Percentiles rank a stretch among this genome's conserved stretches.
These are phyloP conservation scores for Drosophila tani DNA, from an alignment of 1,140 invertebrate species.

Conservation along the genomic window DNA sequence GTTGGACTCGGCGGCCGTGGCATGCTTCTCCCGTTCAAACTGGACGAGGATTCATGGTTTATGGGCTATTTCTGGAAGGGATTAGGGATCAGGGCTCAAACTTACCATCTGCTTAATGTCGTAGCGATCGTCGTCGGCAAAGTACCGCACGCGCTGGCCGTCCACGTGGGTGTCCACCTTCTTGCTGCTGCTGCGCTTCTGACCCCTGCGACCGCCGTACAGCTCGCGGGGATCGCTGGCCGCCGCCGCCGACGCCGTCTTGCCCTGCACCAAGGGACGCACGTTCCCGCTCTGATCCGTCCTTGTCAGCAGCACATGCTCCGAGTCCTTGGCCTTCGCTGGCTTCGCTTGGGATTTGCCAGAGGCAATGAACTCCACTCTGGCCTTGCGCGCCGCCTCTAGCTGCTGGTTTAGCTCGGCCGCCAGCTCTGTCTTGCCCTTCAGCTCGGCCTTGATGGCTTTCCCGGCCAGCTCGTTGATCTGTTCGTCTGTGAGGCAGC, in stretches of 20 bases:
- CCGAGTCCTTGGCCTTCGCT: slow-evolving; percentile 1
- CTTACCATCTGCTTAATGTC: slow-evolving; percentile 93
- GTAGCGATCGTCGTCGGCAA: slow-evolving; percentile 96
- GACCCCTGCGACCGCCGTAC: slow-evolving; percentile 81
- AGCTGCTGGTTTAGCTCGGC: slow-evolving; percentile 91
- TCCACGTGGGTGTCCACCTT: slow-evolving; percentile 90
- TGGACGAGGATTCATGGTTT: slow-evolving; percentile 67
- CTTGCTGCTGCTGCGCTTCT: slow-evolving; percentile 87
- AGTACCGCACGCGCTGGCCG: slow-evolving; percentile 92
- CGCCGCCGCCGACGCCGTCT: background rate
- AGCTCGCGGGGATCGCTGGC: slow-evolving; percentile 41
- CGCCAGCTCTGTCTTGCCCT: slow-evolving; percentile 91
- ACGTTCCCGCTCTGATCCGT: slow-evolving; percentile 89
- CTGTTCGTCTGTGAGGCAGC: slow-evolving; percentile 89
- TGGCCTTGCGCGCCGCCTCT: slow-evolving; percentile 88
- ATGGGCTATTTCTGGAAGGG: background rate
- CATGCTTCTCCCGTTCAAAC: slow-evolving; percentile 96
- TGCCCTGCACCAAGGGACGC: slow-evolving; percentile 85
- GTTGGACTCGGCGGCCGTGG: slow-evolving; percentile 92
- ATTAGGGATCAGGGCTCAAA: slow-evolving; percentile 13
- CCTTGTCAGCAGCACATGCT: slow-evolving; percentile 89
- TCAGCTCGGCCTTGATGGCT: slow-evolving; percentile 95
- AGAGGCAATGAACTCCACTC: slow-evolving; percentile 81
- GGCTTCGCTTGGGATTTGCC: slow-evolving; percentile 3
- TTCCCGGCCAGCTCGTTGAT: slow-evolving; percentile 95